These are phyloP conservation scores for Labroides dimidiatus DNA, from an alignment of 2,797 vertebrate species.

Conservation along the genomic window DNA sequence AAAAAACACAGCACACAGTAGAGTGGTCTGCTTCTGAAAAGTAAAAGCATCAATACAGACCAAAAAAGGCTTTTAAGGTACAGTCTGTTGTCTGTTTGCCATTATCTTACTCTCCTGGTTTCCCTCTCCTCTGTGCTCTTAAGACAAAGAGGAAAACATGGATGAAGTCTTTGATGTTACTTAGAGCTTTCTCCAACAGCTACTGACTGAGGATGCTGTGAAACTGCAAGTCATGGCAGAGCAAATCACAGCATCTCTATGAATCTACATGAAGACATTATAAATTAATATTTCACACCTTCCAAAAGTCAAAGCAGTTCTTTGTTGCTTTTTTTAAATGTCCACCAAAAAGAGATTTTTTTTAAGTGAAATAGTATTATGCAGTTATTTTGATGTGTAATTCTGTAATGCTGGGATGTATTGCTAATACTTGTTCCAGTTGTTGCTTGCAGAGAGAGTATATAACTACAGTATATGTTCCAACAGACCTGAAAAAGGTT, in stretches of 20 bases:
- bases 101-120: slow-evolving; percentile 43
- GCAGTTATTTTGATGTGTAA: too few species aligned
- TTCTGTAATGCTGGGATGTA: too few species aligned
- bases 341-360: too few species aligned
- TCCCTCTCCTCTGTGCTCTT: slow-evolving; percentile 30
- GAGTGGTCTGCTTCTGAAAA: slow-evolving; percentile 57
- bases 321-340: background rate
- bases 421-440: background rate
- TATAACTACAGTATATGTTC: background rate
- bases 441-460: background rate
- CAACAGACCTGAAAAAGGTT: background rate
- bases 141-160: slow-evolving; percentile 49
- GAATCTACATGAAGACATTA: background rate
- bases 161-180: slow-evolving; percentile 56
- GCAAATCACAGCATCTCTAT: too few species aligned
- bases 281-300: background rate
- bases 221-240: background rate
- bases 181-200: slow-evolving; percentile 45
- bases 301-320: background rate
- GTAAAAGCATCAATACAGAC: slow-evolving; percentile 68
- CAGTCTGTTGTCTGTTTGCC: slow-evolving; percentile 55
- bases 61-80: slow-evolving; percentile 62
- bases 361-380: too few species aligned
- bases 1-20: background rate
- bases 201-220: slow-evolving; percentile 42